phyloP scores from a whole-genome alignment of 1,140 invertebrate species.

The Dendroctonus ponderosae region DNA sequence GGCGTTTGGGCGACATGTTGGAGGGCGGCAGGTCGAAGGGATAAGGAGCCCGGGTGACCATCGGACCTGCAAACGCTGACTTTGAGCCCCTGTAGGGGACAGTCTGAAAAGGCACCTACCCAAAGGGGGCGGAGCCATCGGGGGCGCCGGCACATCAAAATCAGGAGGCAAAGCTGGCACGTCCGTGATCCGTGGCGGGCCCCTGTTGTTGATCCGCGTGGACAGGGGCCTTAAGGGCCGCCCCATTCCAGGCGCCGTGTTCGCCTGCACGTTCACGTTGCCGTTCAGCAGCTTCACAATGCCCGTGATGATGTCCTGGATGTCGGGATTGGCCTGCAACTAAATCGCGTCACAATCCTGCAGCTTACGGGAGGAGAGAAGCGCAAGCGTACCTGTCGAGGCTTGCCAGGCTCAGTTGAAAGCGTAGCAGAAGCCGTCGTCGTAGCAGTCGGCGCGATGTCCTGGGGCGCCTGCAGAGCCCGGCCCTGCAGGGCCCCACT shows the following conservation, averaged over 20 bases:
- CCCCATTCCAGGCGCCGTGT: constrained; percentile 59
- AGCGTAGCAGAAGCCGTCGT: constrained; percentile 45
- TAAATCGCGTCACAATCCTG: constrained; percentile 6
- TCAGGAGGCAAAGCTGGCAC: constrained; percentile 66
- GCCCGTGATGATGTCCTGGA: constrained; percentile 87
- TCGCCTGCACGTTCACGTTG: constrained; percentile 78
- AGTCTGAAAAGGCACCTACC: background rate
- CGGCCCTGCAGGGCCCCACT: constrained; percentile 66
- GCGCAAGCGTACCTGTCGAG: constrained; percentile 48
- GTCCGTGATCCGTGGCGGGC: constrained; percentile 78
- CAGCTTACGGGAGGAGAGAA: background rate
- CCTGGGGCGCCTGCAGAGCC: constrained; percentile 64
- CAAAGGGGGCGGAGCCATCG: constrained; percentile 49
- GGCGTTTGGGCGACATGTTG: constrained; percentile 37
- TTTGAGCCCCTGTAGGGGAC: background rate
- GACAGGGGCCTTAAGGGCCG: constrained; percentile 58
- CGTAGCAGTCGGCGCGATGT: constrained; percentile 55
- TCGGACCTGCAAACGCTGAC: constrained; percentile 45
- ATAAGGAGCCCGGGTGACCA: constrained; percentile 61
- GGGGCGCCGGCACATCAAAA: constrained; percentile 62
- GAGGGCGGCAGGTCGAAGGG: constrained; percentile 66
- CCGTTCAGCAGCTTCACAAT: constrained; percentile 86
- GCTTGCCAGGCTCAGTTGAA: constrained; percentile 49
- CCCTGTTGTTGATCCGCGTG: constrained; percentile 82
- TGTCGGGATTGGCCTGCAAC: constrained; percentile 68